Evolutionary conservation across 2,888 invertebrate genomes (phyloP).

Genomic region (Callimorpha dominula): DNA sequence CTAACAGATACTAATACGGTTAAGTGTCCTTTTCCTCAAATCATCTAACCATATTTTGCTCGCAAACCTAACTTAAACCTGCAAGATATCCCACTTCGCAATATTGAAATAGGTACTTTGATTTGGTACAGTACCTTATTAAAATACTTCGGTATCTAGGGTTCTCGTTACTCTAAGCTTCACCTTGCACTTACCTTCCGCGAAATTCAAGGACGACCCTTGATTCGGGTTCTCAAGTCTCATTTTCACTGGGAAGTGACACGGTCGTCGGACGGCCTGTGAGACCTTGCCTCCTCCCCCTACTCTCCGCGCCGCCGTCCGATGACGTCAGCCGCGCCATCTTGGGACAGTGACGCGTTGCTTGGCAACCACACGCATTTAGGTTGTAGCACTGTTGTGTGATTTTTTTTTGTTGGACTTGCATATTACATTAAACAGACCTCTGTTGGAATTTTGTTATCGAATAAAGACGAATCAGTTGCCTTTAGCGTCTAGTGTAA

Average conservation of each 20-base stretch:
- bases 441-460: conserved; percentile 19
- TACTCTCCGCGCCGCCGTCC: conserved; percentile 57
- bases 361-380: conserved; percentile 77
- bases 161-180: conserved; percentile 22
- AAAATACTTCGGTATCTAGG: conserved; percentile 5
- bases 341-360: conserved; percentile 82
- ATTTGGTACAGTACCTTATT: neutral
- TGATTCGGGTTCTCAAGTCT: conserved; percentile 71
- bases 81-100: neutral
- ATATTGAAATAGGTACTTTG: neutral
- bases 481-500: neutral
- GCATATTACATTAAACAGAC: conserved; percentile 17
- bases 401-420: conserved; percentile 31
- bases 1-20: neutral
- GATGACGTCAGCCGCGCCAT: conserved; percentile 85
- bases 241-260: conserved; percentile 84
- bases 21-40: conserved; percentile 12
- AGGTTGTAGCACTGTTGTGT: conserved; percentile 56
- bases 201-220: conserved; percentile 74
- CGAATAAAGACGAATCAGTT: neutral
- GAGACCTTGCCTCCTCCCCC: conserved; percentile 74
- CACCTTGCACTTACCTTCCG: conserved; percentile 63
- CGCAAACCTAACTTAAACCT: neutral
- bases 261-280: conserved; percentile 72
- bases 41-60: conserved; percentile 1